phyloP scores from a whole-genome alignment of 2,113 vertebrate genomes.

The Nerophis ophidion region DNA sequence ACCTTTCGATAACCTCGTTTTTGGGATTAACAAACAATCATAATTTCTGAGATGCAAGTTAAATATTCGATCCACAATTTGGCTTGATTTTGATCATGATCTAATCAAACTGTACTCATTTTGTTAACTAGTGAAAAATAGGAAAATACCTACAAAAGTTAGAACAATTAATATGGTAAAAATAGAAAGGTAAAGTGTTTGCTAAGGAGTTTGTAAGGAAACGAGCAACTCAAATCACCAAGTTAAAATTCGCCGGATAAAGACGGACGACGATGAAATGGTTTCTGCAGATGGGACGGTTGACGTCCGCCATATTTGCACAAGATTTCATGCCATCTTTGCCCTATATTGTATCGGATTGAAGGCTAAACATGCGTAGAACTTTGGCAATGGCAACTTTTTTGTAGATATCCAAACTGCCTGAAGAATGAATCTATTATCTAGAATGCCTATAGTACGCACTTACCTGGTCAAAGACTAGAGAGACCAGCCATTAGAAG shows the following conservation, averaged over 20 bases:
- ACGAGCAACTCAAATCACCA: not conserved
- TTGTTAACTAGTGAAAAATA: not conserved
- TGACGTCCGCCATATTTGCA: constrained; percentile 48
- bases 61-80: not conserved
- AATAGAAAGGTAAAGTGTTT: not conserved
- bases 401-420: constrained; percentile 11
- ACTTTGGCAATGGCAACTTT: constrained; percentile 52
- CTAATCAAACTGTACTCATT: not conserved
- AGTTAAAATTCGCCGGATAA: not conserved
- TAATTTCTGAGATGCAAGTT: not conserved
- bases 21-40: not conserved
- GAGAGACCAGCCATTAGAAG: constrained; percentile 27
- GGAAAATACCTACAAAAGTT: not conserved
- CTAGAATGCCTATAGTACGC: constrained; percentile 19
- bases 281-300: constrained; percentile 21
- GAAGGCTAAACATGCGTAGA: constrained; percentile 26
- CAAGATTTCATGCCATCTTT: constrained; percentile 35
- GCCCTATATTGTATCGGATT: constrained; percentile 11
- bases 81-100: not conserved
- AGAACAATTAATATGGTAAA: not conserved
- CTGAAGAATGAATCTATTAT: constrained; percentile 19
- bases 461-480: constrained; percentile 60
- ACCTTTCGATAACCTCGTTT: not conserved
- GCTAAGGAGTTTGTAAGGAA: not conserved
- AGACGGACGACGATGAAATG: not conserved